Percentiles rank a stretch among this genome's conserved stretches.
phyloP scores from a whole-genome alignment of 2,888 invertebrate species.

The Diaprepes abbreviatus region DNA sequence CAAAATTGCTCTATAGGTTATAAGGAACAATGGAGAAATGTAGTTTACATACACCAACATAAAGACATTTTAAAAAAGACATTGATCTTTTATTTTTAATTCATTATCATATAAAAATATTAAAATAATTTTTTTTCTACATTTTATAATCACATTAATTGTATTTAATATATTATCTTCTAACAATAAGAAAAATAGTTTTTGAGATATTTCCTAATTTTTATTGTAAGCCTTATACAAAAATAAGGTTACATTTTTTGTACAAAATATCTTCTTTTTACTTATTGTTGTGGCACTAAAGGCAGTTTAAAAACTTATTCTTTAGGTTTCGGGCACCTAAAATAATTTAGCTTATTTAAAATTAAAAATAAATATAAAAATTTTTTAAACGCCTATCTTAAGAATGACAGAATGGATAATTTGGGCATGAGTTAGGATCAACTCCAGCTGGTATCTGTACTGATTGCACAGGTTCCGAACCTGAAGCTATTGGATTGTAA shows the following conservation, averaged over 20 bases:
- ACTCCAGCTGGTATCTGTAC: conserved; percentile 59
- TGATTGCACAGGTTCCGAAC: conserved; percentile 31
- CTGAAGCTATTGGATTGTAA: conserved; percentile 31
- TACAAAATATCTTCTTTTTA: neutral
- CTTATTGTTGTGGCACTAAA: neutral
- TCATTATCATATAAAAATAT: neutral
- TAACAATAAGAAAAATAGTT: neutral
- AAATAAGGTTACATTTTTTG: neutral
- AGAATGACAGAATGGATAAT: conserved; percentile 62
- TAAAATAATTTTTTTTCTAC: neutral
- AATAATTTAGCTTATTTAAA: no score
- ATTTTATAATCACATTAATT: neutral
- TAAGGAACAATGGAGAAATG: no score
- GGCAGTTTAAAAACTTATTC: neutral
- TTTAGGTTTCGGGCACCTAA: no score
- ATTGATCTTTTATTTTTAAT: no score
- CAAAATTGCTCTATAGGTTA: no score
- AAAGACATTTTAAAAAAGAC: no score
- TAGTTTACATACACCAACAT: no score
- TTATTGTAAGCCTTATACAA: no score
- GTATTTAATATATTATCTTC: neutral
- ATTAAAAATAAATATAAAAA: no score
- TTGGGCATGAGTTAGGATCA: conserved; percentile 59
- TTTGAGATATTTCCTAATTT: no score
- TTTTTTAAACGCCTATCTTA: neutral